Evolutionary conservation across 2,888 invertebrate species (phyloP).

Genomic region (Drosophila emarginata): DNA sequence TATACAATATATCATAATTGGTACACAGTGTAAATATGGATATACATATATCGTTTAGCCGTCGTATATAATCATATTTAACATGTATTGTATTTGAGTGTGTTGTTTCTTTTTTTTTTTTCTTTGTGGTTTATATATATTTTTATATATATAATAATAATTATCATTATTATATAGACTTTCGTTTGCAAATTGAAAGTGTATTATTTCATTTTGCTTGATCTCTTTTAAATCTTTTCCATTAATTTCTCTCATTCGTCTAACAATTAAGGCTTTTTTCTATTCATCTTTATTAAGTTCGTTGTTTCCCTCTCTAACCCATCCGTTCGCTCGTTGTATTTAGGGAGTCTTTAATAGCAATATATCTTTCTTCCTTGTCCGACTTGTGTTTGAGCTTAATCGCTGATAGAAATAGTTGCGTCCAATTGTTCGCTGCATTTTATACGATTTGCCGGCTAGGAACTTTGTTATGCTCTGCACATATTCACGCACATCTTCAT

Average conservation of each 20-base stretch:
- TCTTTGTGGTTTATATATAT: slow-evolving; percentile 39
- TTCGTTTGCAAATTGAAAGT: slow-evolving; percentile 27
- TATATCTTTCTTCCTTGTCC: slow-evolving; percentile 81
- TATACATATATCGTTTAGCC: slow-evolving; percentile 33
- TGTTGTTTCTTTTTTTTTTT: slow-evolving; percentile 23
- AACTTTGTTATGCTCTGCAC: slow-evolving; percentile 81
- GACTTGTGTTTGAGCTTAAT: slow-evolving; percentile 72
- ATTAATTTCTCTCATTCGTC: slow-evolving; percentile 10
- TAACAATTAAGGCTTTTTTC: slow-evolving; percentile 49
- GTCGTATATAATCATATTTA: slow-evolving; percentile 43
- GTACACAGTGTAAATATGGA: slow-evolving; percentile 52
- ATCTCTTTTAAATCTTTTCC: slow-evolving; percentile 24
- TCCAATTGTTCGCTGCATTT: slow-evolving; percentile 81
- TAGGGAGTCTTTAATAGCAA: slow-evolving; percentile 71
- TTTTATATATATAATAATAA: slow-evolving; percentile 46
- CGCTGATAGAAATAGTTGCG: slow-evolving; percentile 82
- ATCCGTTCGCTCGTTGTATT: slow-evolving; percentile 44
- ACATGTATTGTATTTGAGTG: slow-evolving; percentile 46
- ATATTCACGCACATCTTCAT: slow-evolving; percentile 78
- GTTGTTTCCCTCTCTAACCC: slow-evolving; percentile 31
- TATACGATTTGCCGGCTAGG: slow-evolving; percentile 81
- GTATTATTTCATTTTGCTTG: slow-evolving; percentile 5
- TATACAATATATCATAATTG: slow-evolving; percentile 62
- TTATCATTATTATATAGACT: slow-evolving; percentile 72
- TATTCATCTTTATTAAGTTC: slow-evolving; percentile 18